phyloP scores from a whole-genome alignment of 2,797 vertebrate species.

The Zenarchopterus dispar region DNA sequence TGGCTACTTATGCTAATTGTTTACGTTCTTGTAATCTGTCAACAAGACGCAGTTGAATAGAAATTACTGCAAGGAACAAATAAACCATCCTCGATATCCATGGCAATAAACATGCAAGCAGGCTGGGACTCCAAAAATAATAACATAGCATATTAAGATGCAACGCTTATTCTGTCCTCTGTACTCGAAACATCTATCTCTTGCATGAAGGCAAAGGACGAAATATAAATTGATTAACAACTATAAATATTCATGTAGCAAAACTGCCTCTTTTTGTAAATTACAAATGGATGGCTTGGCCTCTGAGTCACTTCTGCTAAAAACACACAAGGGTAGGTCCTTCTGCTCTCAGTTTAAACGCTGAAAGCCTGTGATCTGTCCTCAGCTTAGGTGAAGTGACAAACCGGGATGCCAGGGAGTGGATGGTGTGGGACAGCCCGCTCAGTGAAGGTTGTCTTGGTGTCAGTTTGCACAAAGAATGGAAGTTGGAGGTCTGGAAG shows the following conservation, averaged over 20 bases:
- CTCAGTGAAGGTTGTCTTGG: conserved; percentile 29
- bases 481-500: conserved; percentile 19
- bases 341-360: conserved; percentile 38
- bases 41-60: conserved; percentile 8
- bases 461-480: conserved; percentile 42
- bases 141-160: conserved; percentile 42
- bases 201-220: conserved; percentile 37
- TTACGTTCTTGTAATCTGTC: conserved; percentile 3
- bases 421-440: conserved; percentile 17
- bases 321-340: conserved; percentile 45
- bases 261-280: conserved; percentile 56
- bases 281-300: conserved; percentile 53
- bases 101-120: conserved; percentile 8
- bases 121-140: conserved; percentile 26
- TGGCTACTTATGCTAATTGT: conserved; percentile 3
- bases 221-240: conserved; percentile 54
- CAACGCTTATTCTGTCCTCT: conserved; percentile 38
- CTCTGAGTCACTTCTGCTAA: conserved; percentile 52
- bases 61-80: conserved; percentile 9
- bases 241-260: conserved; percentile 65
- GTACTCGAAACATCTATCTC: conserved; percentile 48
- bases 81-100: conserved; percentile 4
- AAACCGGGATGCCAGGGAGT: conserved; percentile 20
- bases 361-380: conserved; percentile 54
- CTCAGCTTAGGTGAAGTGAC: conserved; percentile 53